Evolutionary conservation across 2,113 vertebrate species (phyloP).

Genomic region (Thamnaconus septentrionalis): DNA sequence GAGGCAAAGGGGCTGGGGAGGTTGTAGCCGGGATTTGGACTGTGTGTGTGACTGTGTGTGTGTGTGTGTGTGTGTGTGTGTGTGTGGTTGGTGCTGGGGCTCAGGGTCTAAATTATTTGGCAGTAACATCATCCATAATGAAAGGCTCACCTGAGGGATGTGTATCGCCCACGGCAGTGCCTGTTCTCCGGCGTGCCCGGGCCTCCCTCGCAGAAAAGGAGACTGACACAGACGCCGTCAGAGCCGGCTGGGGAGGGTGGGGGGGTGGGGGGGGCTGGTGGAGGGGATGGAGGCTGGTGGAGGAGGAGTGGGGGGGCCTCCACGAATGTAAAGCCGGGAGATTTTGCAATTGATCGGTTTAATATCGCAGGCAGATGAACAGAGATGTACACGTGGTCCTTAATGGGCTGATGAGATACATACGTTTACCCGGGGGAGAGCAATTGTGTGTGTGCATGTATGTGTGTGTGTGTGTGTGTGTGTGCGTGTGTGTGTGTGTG

Average conservation of each 20-base stretch:
- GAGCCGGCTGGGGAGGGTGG: constrained; percentile 39
- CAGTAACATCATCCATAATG: constrained; percentile 83
- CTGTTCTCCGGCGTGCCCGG: constrained; percentile 58
- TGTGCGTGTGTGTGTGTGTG: neutral
- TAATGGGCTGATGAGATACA: constrained; percentile 14
- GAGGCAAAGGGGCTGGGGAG: too few relatives aligned
- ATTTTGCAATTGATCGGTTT: constrained; percentile 63
- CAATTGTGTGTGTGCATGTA: constrained; percentile 24
- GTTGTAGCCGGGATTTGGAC: too few relatives aligned
- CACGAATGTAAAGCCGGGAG: constrained; percentile 51
- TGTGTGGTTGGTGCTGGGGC: constrained; percentile 17
- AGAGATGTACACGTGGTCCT: constrained; percentile 20
- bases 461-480: constrained; percentile 12
- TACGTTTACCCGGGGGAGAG: constrained; percentile 27
- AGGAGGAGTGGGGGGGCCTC: constrained; percentile 23
- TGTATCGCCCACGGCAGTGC: constrained; percentile 78
- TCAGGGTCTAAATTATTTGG: constrained; percentile 80
- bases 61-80: too few relatives aligned
- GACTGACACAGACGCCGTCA: constrained; percentile 35
- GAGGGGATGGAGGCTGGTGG: constrained; percentile 24
- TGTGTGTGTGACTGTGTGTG: too few relatives aligned
- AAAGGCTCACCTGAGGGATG: constrained; percentile 80
- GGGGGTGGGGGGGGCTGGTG: constrained; percentile 1
- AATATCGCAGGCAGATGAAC: constrained; percentile 47
- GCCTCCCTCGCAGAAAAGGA: constrained; percentile 52